Conservation (phyloP, 2,888 invertebrate genomes). For the Campoplex nolae region DNA sequence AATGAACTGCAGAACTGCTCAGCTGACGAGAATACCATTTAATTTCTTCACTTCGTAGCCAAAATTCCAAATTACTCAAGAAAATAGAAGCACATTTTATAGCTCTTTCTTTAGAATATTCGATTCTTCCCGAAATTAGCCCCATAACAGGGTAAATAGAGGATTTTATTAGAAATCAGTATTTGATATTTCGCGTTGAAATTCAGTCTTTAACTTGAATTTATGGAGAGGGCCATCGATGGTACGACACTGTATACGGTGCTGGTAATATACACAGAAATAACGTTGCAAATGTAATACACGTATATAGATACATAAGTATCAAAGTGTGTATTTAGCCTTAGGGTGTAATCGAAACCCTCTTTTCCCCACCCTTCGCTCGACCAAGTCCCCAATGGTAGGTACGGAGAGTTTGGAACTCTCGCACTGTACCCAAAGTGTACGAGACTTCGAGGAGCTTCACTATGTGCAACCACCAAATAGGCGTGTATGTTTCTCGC, state of each 20-base stretch:
- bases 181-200: not conserved
- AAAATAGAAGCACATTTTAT: no score
- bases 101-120: not conserved
- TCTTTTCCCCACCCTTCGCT: not conserved
- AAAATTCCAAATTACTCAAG: no score
- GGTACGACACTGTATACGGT: not conserved
- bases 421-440: slow-evolving; percentile 11
- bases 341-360: slow-evolving; percentile 58
- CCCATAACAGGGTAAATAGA: not conserved
- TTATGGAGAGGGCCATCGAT: not conserved
- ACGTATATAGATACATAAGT: not conserved
- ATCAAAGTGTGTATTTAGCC: slow-evolving; percentile 36
- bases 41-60: no score
- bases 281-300: not conserved
- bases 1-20: not conserved
- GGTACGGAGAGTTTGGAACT: slow-evolving; percentile 26
- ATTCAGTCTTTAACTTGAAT: not conserved
- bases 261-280: not conserved
- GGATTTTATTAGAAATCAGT: not conserved
- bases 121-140: not conserved
- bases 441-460: slow-evolving; percentile 51
- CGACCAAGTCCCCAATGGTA: slow-evolving; percentile 34
- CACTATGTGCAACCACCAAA: slow-evolving; percentile 31
- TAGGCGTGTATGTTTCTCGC: slow-evolving; percentile 64
- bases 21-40: not conserved